Conservation (phyloP, 2,888 invertebrate species). For the Stictocephala bisonia region DNA sequence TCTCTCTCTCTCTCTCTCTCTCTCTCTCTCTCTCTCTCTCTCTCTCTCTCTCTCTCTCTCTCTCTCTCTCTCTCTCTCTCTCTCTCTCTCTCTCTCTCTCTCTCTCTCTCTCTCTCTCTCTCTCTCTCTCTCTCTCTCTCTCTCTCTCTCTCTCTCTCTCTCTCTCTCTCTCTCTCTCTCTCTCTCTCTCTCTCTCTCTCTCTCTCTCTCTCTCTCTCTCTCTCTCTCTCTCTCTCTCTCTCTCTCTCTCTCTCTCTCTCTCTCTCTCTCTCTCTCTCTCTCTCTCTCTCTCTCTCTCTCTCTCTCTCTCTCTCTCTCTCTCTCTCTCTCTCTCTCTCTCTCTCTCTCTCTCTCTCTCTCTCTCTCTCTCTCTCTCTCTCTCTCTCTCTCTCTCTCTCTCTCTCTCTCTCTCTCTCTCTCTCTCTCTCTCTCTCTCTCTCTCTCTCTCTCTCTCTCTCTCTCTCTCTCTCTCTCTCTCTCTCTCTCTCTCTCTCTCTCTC, state of each 20-base stretch:
- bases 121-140: constrained; percentile 38
- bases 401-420: constrained; percentile 38
- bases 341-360: constrained; percentile 38
- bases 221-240: constrained; percentile 38
- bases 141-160: constrained; percentile 38
- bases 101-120: constrained; percentile 29
- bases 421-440: constrained; percentile 38
- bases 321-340: constrained; percentile 38
- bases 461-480: constrained; percentile 38
- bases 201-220: constrained; percentile 38
- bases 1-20: too few species aligned
- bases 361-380: constrained; percentile 38
- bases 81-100: too few species aligned
- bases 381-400: constrained; percentile 38
- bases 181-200: constrained; percentile 38
- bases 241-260: constrained; percentile 38
- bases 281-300: constrained; percentile 38
- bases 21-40: too few species aligned
- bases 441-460: constrained; percentile 38
- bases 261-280: constrained; percentile 38
- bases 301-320: constrained; percentile 36
- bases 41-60: too few species aligned
- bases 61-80: too few species aligned
- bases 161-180: constrained; percentile 38
- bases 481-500: constrained; percentile 38